Conservation (phyloP, 2,113 vertebrate genomes). For the Sarotherodon lohbergeri region DNA sequence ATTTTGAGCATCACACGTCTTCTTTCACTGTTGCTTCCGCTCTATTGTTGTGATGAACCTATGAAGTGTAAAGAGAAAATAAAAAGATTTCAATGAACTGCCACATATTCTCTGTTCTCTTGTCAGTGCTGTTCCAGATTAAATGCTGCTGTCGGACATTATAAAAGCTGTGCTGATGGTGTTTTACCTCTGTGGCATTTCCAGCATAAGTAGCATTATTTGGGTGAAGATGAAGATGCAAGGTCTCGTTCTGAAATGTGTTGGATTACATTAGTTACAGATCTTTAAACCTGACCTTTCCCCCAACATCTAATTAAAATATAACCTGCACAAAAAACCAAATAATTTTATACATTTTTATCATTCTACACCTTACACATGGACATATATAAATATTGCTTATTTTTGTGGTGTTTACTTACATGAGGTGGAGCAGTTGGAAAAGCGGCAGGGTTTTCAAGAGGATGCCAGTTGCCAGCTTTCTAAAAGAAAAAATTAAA, state of each 20-base stretch:
- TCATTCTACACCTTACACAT: background rate
- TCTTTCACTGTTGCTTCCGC: too few species aligned
- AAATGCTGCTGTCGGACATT: too few species aligned
- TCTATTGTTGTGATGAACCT: too few species aligned
- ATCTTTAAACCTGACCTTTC: background rate
- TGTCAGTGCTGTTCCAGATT: too few species aligned
- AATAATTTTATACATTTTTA: background rate
- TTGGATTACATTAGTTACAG: background rate
- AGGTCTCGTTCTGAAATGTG: background rate
- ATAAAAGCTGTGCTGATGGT: too few species aligned
- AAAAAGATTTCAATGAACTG: too few species aligned
- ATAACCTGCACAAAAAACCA: background rate
- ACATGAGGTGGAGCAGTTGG: background rate
- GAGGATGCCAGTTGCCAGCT: accelerated
- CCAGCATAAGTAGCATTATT: accelerated
- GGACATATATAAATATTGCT: background rate
- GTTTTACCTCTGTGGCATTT: background rate
- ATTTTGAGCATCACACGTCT: too few species aligned
- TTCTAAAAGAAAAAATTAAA: background rate
- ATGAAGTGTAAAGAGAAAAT: too few species aligned
- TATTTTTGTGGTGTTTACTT: background rate
- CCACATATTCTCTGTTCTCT: too few species aligned
- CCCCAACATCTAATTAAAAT: background rate
- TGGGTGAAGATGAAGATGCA: background rate
- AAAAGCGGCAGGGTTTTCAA: background rate